Evolutionary conservation across 2,888 invertebrate genomes (phyloP).

Genomic region (Lymantria monacha): DNA sequence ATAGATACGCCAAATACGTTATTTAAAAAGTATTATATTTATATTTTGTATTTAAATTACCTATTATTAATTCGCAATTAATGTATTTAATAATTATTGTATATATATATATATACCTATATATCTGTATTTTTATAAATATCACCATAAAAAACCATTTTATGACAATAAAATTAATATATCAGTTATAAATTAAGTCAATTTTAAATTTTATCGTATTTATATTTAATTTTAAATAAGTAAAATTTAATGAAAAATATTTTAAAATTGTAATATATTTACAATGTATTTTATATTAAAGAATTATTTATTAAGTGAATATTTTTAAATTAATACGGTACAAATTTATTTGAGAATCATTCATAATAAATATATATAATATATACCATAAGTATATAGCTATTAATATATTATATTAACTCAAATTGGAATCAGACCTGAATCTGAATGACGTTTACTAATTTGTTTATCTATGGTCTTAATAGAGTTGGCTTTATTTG

Average conservation of each 20-base stretch:
- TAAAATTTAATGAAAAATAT: conserved; percentile 21
- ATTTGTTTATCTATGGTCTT: no score
- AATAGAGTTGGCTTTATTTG: no score
- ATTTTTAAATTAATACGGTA: conserved; percentile 29
- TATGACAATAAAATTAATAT: conserved; percentile 33
- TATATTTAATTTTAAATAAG: conserved; percentile 3
- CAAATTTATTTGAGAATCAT: conserved; percentile 29
- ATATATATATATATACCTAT: no score
- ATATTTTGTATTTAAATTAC: no score
- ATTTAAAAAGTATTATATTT: no score
- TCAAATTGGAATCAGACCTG: no score
- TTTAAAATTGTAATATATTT: conserved; percentile 24
- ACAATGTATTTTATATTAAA: conserved; percentile 7
- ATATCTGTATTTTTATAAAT: neutral
- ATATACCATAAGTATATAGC: neutral
- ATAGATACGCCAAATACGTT: no score
- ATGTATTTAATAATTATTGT: no score
- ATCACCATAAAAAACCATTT: conserved; percentile 14
- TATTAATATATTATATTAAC: no score
- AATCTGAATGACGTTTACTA: no score
- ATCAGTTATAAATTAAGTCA: conserved; percentile 27
- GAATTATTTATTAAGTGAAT: conserved; percentile 24
- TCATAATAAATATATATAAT: neutral
- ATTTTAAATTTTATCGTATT: conserved; percentile 24
- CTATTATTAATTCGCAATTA: no score